A percentile compares a stretch with the other conserved stretches of the same genome.
Conservation (phyloP, 2,113 vertebrate genomes). For the Psittacula cyanocephala region DNA sequence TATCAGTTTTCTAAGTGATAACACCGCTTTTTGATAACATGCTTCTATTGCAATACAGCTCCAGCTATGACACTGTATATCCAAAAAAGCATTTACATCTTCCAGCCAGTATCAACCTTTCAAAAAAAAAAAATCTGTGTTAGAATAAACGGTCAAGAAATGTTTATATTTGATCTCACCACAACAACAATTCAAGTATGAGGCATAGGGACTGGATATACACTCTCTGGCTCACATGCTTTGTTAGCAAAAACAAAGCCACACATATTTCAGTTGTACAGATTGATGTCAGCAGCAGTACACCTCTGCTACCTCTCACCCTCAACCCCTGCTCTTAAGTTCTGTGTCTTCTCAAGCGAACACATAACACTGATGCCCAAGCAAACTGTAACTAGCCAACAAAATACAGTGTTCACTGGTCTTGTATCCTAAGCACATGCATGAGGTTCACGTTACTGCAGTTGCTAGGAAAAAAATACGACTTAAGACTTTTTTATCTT, state of each 20-base stretch:
- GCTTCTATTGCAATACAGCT: neutral
- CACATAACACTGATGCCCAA: neutral
- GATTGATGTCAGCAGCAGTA: neutral
- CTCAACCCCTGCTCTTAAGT: neutral
- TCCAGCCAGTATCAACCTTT: neutral
- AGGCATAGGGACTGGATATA: neutral
- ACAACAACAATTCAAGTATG: neutral
- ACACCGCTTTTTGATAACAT: neutral
- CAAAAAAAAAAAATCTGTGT: neutral
- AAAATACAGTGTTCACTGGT: accelerated
- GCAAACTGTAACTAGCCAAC: neutral
- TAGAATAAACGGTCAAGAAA: neutral
- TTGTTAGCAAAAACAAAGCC: neutral
- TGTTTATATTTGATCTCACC: slow-evolving; percentile 16
- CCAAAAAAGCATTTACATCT: neutral
- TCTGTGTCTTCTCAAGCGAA: neutral
- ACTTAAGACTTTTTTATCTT: slow-evolving; percentile 26
- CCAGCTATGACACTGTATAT: neutral
- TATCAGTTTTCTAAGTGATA: neutral
- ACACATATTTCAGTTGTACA: neutral
- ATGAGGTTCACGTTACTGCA: slow-evolving; percentile 40
- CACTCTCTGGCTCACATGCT: neutral
- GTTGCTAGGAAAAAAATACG: slow-evolving; percentile 6
- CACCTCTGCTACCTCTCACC: slow-evolving; percentile 28
- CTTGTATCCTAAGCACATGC: neutral